Conservation (phyloP, 2,888 invertebrate genomes). For the Dicyrtoma fusca region DNA sequence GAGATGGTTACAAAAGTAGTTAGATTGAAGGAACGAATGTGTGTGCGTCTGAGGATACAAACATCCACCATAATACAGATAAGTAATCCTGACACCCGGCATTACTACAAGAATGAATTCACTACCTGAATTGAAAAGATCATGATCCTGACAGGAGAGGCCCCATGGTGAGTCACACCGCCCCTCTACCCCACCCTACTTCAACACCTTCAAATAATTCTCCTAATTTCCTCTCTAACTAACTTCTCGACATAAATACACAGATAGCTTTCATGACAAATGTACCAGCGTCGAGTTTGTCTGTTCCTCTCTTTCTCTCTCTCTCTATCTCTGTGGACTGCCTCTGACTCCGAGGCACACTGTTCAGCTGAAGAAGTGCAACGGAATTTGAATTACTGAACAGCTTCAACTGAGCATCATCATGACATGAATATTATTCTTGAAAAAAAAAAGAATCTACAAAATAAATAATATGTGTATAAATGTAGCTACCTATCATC, state of each 20-base stretch:
- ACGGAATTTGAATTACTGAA: neutral
- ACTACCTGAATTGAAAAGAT: constrained; percentile 53
- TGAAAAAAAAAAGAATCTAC: constrained; percentile 20
- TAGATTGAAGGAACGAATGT: constrained; percentile 9
- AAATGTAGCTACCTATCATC: no score
- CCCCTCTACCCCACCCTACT: constrained; percentile 45
- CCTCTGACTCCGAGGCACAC: no score
- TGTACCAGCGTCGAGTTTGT: neutral
- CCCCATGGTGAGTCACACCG: constrained; percentile 45
- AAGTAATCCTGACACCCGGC: constrained; percentile 48
- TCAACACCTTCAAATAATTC: constrained; percentile 51
- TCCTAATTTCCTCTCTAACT: constrained; percentile 47
- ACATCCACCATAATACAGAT: constrained; percentile 34
- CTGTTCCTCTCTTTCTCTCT: no score
- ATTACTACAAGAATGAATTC: constrained; percentile 40
- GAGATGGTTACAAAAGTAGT: neutral
- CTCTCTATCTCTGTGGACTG: no score
- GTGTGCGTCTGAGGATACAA: constrained; percentile 24
- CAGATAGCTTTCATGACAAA: constrained; percentile 27
- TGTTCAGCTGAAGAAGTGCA: neutral
- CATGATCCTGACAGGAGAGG: constrained; percentile 50
- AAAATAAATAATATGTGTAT: neutral
- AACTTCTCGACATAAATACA: constrained; percentile 25
- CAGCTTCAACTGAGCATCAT: constrained; percentile 22
- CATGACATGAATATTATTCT: constrained; percentile 37